Evolutionary conservation across 1,140 invertebrate species (phyloP).

Genomic region (Gerris buenoi): DNA sequence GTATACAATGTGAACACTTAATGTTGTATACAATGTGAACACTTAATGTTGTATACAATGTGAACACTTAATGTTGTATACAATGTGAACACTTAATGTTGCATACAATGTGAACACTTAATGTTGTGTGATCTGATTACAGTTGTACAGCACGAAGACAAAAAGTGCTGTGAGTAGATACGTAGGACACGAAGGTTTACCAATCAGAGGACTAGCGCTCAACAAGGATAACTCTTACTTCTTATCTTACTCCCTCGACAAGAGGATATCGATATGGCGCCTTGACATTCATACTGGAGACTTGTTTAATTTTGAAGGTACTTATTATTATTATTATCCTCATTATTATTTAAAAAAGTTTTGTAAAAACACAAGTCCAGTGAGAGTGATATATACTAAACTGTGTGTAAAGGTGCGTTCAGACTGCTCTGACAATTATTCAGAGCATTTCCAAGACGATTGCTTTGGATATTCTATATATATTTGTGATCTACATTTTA

Average conservation of each 20-base stretch:
- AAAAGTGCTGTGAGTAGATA: not conserved
- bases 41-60: no score
- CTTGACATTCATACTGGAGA: not conserved
- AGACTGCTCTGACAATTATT: not conserved
- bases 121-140: no score
- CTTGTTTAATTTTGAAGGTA: not conserved
- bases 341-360: no score
- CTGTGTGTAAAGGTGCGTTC: not conserved
- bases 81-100: no score
- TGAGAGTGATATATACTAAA: not conserved
- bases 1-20: no score
- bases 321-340: no score
- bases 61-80: no score
- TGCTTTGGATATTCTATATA: no score
- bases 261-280: not conserved
- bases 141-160: no score
- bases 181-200: not conserved
- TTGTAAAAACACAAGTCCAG: not conserved
- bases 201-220: not conserved
- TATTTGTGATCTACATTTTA: no score
- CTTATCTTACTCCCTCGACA: not conserved
- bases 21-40: no score
- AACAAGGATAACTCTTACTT: not conserved
- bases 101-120: no score
- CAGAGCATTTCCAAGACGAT: not conserved